Evolutionary conservation across 2,888 invertebrate genomes (phyloP), one percentile per base, ranked within the genome.

Genomic region (Lissonota sp.): DNA sequence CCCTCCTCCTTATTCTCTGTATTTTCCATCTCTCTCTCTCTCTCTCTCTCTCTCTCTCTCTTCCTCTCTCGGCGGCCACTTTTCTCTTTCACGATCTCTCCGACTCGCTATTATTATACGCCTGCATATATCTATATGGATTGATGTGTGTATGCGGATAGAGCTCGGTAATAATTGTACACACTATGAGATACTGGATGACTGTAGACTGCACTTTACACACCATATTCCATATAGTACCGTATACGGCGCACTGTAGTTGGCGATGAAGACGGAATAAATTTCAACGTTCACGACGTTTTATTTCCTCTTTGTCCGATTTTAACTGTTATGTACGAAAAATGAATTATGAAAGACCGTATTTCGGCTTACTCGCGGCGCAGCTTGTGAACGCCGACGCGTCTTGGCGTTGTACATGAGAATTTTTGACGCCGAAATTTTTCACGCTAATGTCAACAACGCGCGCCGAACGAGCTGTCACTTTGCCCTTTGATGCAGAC

Each of bases 371-470:
- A 69, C 40, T 14, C 44, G 60, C 55, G 40, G 40, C 12, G 37
- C 76, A 77, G 76, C 62, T 60, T 76, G 69, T 26, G 26, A 26
- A 26, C 62, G 39, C 10, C 12, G 46, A 51, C 26, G 14, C 12
- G 53, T 51, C 14, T 51, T 16, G 26, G 49, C 46, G 71, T 73
- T 67, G 26, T 70, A 67, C 63, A 26, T 12, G 69, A 63, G 37
- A 55, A 63, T 44, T 53, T 49, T 10, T 6, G 74, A 81, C 73
- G 76, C 80, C 51, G 51, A 72, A 55, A 49, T 57, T 79, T 75
- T 83, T 67, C 58, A 64, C 77, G 55, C 77, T 80, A 83, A 81
- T 84, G 83, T 85, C 84, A 85, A 85, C 84, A 85, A 84, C 77
- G 79, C 80, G 67, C 76, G 63, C 77, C 83, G 72, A 64, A 49